phyloP scores from a whole-genome alignment of 2,888 invertebrate species.

The Agrotis puta region DNA sequence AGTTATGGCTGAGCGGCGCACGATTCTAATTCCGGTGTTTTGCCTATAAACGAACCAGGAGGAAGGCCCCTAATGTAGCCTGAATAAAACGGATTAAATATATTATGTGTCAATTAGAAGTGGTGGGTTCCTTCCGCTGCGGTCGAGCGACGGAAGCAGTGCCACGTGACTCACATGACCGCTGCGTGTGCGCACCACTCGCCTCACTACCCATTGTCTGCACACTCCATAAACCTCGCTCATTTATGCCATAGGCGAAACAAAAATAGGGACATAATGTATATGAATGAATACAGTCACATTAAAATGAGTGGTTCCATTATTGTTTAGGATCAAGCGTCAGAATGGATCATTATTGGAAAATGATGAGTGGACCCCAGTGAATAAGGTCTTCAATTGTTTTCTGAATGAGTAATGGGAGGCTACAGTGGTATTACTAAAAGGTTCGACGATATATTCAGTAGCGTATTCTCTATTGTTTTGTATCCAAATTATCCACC shows the following conservation, averaged over 20 bases:
- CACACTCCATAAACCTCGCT: conserved; percentile 76
- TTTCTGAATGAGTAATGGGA: conserved; percentile 22
- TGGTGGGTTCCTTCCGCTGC: conserved; percentile 81
- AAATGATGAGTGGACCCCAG: conserved; percentile 26
- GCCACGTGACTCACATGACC: conserved; percentile 83
- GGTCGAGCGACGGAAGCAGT: conserved; percentile 76
- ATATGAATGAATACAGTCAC: conserved; percentile 54
- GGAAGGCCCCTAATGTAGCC: conserved; percentile 48
- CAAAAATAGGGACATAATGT: conserved; percentile 59
- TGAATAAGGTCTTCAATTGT: conserved; percentile 35
- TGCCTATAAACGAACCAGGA: conserved; percentile 40
- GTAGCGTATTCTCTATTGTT: neutral
- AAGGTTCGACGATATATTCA: neutral
- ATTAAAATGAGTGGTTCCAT: conserved; percentile 50
- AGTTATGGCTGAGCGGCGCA: conserved; percentile 50
- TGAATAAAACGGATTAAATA: conserved; percentile 58
- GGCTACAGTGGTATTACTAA: conserved; percentile 9
- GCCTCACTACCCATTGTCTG: conserved; percentile 82
- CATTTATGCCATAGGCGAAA: conserved; percentile 66
- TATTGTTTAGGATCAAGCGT: conserved; percentile 25
- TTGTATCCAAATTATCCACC: neutral
- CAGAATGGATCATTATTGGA: conserved; percentile 47
- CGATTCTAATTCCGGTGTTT: conserved; percentile 57
- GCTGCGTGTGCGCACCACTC: conserved; percentile 70
- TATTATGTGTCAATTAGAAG: conserved; percentile 65